These are phyloP conservation scores for Ostrea denselamellosa DNA, from an alignment of 1,140 invertebrate genomes.

Conservation along the genomic window DNA sequence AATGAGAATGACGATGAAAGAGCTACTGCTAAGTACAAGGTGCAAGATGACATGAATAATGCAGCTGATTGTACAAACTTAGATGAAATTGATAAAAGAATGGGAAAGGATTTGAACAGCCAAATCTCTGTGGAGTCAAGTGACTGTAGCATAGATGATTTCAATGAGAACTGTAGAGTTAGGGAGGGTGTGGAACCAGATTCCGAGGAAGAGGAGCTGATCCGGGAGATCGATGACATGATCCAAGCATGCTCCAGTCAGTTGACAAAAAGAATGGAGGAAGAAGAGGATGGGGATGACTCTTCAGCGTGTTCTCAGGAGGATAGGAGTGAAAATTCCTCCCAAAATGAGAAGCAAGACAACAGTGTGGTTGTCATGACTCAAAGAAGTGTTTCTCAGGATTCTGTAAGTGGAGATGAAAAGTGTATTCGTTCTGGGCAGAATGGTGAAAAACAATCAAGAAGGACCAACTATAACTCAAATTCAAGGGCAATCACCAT, in stretches of 20 bases:
- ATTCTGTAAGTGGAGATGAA: background rate
- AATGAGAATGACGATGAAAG: background rate
- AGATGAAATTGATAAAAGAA: background rate
- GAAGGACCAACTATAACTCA: background rate
- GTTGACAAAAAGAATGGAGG: background rate
- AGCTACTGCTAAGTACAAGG: background rate
- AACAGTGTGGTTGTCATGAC: background rate
- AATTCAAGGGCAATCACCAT: background rate
- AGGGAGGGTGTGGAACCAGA: background rate
- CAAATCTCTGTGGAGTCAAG: background rate
- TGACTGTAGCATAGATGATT: conserved; percentile 14
- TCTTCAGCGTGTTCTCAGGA: background rate
- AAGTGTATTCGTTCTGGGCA: background rate
- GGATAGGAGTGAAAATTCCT: background rate
- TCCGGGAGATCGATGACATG: background rate
- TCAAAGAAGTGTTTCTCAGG: conserved; percentile 16
- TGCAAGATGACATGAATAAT: background rate
- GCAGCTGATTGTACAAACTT: background rate
- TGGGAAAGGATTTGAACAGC: background rate
- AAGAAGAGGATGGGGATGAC: background rate
- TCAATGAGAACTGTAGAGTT: background rate
- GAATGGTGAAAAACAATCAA: background rate
- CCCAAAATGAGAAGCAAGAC: background rate
- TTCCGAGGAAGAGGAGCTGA: background rate
- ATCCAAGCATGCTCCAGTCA: conserved; percentile 24